Conservation (phyloP, 1,140 invertebrate species). For the Globodera rostochiensis region DNA sequence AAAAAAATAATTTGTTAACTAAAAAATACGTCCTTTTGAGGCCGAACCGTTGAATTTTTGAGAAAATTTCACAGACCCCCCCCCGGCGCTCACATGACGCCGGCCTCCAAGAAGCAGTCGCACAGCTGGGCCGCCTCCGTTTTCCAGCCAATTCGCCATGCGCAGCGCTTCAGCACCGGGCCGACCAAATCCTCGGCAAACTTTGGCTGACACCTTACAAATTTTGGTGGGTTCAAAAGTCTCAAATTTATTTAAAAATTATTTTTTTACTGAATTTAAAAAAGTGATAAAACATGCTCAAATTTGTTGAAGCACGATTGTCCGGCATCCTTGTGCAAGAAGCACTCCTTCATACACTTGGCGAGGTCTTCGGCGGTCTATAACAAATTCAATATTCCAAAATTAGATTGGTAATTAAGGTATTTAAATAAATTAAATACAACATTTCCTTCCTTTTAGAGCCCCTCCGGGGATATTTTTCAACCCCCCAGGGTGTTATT, state of each 20-base stretch:
- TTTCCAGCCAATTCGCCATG: conserved; percentile 18
- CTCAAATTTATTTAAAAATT: background rate
- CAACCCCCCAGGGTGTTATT: too few species aligned
- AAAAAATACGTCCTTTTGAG: too few species aligned
- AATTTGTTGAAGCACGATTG: background rate
- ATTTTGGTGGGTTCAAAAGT: background rate
- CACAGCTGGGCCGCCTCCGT: conserved; percentile 11
- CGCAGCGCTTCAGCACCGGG: conserved; percentile 23
- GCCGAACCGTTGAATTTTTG: too few species aligned
- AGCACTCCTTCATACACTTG: conserved; percentile 6
- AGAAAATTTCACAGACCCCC: too few species aligned
- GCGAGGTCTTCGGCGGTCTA: background rate
- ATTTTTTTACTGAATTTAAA: too few species aligned
- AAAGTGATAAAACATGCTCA: background rate
- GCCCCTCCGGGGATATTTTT: too few species aligned
- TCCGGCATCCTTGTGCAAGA: background rate
- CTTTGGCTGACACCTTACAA: conserved; percentile 20
- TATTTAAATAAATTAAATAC: too few species aligned
- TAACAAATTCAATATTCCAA: too few species aligned
- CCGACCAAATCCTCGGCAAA: conserved; percentile 19
- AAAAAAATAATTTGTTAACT: too few species aligned
- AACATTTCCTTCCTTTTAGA: too few species aligned
- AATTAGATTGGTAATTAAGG: too few species aligned
- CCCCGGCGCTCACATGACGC: background rate
- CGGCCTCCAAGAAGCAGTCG: conserved; percentile 12